phyloP scores from a whole-genome alignment of 2,113 vertebrate species.

The Larimichthys crocea region DNA sequence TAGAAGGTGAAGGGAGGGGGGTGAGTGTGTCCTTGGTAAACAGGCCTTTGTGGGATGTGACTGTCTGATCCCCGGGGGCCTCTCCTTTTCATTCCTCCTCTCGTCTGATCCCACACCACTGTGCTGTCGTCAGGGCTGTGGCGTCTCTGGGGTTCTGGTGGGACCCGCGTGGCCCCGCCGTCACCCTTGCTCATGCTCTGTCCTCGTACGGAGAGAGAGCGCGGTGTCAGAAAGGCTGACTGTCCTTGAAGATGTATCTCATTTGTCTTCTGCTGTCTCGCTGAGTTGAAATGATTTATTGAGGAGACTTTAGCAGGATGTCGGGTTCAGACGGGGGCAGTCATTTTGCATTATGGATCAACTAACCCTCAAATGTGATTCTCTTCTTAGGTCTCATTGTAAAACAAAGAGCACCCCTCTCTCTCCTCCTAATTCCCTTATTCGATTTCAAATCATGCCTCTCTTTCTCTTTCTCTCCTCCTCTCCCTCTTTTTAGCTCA shows the following conservation, averaged over 20 bases:
- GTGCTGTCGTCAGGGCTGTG: slow-evolving; percentile 44
- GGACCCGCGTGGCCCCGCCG: slow-evolving; percentile 56
- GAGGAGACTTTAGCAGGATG: slow-evolving; percentile 32
- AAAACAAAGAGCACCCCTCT: slow-evolving; percentile 45
- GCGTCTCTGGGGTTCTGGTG: slow-evolving; percentile 59
- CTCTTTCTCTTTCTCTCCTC: slow-evolving; percentile 22
- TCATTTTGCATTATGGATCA: slow-evolving; percentile 31
- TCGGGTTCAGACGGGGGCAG: slow-evolving; percentile 41
- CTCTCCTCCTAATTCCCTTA: slow-evolving; percentile 45
- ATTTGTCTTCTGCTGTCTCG: slow-evolving; percentile 33
- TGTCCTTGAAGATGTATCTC: slow-evolving; percentile 40
- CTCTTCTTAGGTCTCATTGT: slow-evolving; percentile 39
- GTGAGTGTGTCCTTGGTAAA: slow-evolving; percentile 83
- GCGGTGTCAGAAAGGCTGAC: slow-evolving; percentile 26
- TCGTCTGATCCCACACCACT: slow-evolving; percentile 63
- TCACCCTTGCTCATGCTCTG: slow-evolving; percentile 49
- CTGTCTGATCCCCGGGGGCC: slow-evolving; percentile 81
- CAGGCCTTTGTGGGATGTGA: slow-evolving; percentile 83
- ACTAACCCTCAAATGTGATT: slow-evolving; percentile 27
- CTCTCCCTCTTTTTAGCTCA: slow-evolving; percentile 27
- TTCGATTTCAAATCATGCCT: slow-evolving; percentile 61
- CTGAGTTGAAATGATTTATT: slow-evolving; percentile 45
- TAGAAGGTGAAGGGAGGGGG: slow-evolving; percentile 5
- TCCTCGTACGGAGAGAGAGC: slow-evolving; percentile 9
- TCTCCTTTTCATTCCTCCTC: slow-evolving; percentile 66